Base-by-base conservation (phyloP, 2,797 vertebrate genomes). In the Lagorchestes hirsutus region DNA sequence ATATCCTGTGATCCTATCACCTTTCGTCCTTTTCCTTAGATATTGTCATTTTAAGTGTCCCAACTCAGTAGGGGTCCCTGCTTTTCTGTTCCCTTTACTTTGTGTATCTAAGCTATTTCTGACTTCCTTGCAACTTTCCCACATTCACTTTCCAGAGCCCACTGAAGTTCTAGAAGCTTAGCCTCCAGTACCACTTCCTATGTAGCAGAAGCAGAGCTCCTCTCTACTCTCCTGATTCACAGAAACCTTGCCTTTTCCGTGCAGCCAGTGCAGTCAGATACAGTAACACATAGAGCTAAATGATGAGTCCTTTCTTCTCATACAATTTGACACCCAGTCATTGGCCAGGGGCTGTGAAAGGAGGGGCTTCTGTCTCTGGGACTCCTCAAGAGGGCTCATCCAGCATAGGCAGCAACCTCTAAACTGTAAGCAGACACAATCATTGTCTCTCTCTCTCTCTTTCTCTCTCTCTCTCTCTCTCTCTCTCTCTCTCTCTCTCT, bases 341-440 rank as follows among this genome's bases (percentile, higher is more conserved):
- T 5, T 98, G 98, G 98, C 97, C 97, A 97, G 96, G 97, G 95
- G 93, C 57, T 92, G 91, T 94, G 93, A 62, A 93, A 98, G 98
- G 98, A 98, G 98, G 98, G 98, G 98, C 98, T 98, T 98, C 95
- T 92, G 97, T 93, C 95, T 95, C 56, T 91, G 95, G 96, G 96
- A 95, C 95, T 98, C 97, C 93, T 97, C 95, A 95, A 97, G 97
- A 96, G 91, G 93, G 93, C 98, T 94, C 95, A 94, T 97, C 95
- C 95, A 93, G 46, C 93, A 91, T 28, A 96, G 67, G 87, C 96
- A 40, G 97, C 96, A 98, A 93, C 54, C 96, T 91, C 2, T 46
- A 74, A 57, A 59, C 96, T 22, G 94, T 6, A 95, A 96, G 94
- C 97, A 1, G 22, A 82, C 67, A 46, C 16, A 82, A 92, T 1